Conservation (phyloP, 2,888 invertebrate genomes). For the Chydorus sphaericus region DNA sequence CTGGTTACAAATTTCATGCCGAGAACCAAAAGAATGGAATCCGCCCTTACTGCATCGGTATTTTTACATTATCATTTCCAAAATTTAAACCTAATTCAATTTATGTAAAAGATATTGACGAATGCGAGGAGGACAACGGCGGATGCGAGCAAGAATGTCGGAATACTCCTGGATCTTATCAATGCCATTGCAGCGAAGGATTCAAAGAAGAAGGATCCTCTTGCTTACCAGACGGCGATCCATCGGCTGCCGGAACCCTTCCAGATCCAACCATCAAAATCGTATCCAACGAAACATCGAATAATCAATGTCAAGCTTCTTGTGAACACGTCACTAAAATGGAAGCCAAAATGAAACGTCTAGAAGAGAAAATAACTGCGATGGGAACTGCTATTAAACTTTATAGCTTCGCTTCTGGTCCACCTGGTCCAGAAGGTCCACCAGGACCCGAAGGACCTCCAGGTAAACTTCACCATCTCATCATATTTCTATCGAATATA, state of each 20-base stretch:
- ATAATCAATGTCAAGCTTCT: conserved; percentile 7
- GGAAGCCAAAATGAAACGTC: conserved; percentile 18
- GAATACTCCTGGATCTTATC: conserved; percentile 42
- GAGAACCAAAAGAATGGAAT: conserved; percentile 41
- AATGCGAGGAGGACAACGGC: conserved; percentile 34
- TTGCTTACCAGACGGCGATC: conserved; percentile 30
- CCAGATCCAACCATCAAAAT: conserved; percentile 7
- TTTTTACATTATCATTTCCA: too few species aligned
- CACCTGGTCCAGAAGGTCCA: conserved; percentile 35
- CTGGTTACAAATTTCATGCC: conserved; percentile 43
- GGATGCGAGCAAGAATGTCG: conserved; percentile 48
- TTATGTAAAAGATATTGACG: conserved; percentile 25
- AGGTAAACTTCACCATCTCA: too few species aligned
- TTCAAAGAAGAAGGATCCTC: conserved; percentile 40
- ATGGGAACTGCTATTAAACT: conserved; percentile 38
- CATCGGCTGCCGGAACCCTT: conserved; percentile 18
- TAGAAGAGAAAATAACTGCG: conserved; percentile 24
- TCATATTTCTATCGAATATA: too few species aligned
- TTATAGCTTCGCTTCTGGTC: conserved; percentile 38
- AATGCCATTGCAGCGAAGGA: conserved; percentile 43
- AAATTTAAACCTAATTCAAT: neutral
- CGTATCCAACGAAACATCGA: neutral
- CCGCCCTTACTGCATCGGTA: conserved; percentile 46
- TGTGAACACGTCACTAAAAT: conserved; percentile 31
- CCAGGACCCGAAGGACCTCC: conserved; percentile 34